Percentiles rank a stretch among this genome's conserved stretches.
These are phyloP conservation scores for Alosa alosa DNA, from an alignment of 2,113 vertebrate genomes.

Conservation along the genomic window DNA sequence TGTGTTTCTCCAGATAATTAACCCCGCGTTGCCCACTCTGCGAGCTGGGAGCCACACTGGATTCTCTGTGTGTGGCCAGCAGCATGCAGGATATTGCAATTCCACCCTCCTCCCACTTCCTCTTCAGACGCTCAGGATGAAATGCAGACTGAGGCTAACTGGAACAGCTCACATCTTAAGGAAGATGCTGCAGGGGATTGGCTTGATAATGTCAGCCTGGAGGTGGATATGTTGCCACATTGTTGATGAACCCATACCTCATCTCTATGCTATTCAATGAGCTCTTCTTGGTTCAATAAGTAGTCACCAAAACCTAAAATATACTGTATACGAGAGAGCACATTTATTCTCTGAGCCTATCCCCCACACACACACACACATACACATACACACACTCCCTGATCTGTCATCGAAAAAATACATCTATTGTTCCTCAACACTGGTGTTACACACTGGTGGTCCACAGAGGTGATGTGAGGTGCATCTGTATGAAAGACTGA, in stretches of 20 bases:
- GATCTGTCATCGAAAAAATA: background rate
- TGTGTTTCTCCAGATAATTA: slow-evolving; percentile 40
- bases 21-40: background rate
- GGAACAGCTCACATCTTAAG: background rate
- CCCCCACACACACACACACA: no score
- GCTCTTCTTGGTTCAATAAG: no score
- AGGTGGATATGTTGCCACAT: background rate
- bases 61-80: slow-evolving; percentile 19
- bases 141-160: background rate
- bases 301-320: background rate
- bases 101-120: background rate
- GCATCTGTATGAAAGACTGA: background rate
- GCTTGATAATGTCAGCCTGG: background rate
- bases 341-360: no score
- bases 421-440: background rate
- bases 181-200: background rate
- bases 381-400: no score
- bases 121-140: background rate
- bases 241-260: no score
- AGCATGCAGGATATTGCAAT: background rate
- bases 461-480: background rate
- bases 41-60: background rate
- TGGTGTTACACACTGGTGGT: background rate
- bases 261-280: no score
- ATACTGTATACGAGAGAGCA: no score